Conservation (phyloP, 1,140 invertebrate species). For the Micrasema minimum region DNA sequence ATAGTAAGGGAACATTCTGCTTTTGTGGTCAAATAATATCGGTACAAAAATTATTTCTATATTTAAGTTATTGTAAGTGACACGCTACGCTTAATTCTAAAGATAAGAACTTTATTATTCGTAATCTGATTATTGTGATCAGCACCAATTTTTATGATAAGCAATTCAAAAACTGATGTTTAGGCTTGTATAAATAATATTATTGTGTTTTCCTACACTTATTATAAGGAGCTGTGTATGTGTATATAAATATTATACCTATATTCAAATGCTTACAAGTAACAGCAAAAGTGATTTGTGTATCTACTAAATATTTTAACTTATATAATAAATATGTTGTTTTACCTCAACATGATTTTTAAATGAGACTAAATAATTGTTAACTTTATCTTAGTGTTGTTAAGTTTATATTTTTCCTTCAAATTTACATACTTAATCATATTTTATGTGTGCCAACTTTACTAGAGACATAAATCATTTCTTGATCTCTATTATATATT, state of each 20-base stretch:
- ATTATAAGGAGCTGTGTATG: neutral
- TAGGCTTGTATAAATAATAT: neutral
- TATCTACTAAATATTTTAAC: too few species aligned
- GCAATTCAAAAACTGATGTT: too few species aligned
- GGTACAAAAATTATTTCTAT: conserved; percentile 8
- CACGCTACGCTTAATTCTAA: neutral
- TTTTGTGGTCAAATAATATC: neutral
- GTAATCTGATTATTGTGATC: neutral
- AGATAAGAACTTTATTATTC: neutral
- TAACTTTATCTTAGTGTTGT: neutral
- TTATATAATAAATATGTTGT: neutral
- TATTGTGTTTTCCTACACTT: neutral
- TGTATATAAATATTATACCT: conserved; percentile 2
- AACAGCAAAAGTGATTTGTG: too few species aligned
- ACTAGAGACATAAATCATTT: too few species aligned
- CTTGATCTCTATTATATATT: too few species aligned
- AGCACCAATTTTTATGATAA: neutral
- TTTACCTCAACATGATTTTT: neutral
- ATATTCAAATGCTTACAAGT: too few species aligned
- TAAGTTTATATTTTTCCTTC: neutral
- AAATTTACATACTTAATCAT: neutral
- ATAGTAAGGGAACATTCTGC: neutral
- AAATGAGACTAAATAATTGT: neutral
- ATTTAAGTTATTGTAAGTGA: neutral
- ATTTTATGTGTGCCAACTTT: too few species aligned